Conservation (phyloP, 1,140 invertebrate genomes). For the Ylistrum balloti region DNA sequence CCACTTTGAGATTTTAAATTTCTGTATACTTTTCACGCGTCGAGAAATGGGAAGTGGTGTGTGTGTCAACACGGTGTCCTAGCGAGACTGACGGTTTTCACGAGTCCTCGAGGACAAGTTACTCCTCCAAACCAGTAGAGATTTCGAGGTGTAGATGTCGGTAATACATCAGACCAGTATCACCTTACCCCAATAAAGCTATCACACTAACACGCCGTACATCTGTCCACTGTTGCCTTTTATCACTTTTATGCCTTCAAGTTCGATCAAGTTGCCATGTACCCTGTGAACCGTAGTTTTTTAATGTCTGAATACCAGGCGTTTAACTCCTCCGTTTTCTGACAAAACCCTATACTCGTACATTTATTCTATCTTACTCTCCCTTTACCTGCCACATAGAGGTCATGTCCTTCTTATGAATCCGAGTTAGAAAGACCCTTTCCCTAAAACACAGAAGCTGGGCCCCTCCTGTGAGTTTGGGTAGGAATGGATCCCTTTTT, state of each 20-base stretch:
- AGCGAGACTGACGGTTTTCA: not conserved
- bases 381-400: too few relatives aligned
- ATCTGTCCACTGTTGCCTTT: not conserved
- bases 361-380: too few relatives aligned
- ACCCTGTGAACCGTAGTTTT: not conserved
- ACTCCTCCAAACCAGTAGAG: not conserved
- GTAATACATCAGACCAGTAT: not conserved
- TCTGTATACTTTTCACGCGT: not conserved
- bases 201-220: not conserved
- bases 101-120: not conserved
- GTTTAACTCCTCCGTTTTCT: too few relatives aligned
- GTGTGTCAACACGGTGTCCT: not conserved
- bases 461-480: too few relatives aligned
- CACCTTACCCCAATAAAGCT: not conserved
- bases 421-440: too few relatives aligned
- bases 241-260: not conserved
- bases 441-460: too few relatives aligned
- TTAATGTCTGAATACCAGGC: not conserved
- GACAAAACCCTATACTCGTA: too few relatives aligned
- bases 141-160: not conserved
- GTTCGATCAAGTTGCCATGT: not conserved
- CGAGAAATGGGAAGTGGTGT: not conserved
- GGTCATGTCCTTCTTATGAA: too few relatives aligned
- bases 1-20: slow-evolving; percentile 17
- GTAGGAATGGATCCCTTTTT: too few relatives aligned